Evolutionary conservation across 2,888 invertebrate genomes (phyloP), one percentile per base, ranked within the genome.

Genomic region (Drosophila borealis): DNA sequence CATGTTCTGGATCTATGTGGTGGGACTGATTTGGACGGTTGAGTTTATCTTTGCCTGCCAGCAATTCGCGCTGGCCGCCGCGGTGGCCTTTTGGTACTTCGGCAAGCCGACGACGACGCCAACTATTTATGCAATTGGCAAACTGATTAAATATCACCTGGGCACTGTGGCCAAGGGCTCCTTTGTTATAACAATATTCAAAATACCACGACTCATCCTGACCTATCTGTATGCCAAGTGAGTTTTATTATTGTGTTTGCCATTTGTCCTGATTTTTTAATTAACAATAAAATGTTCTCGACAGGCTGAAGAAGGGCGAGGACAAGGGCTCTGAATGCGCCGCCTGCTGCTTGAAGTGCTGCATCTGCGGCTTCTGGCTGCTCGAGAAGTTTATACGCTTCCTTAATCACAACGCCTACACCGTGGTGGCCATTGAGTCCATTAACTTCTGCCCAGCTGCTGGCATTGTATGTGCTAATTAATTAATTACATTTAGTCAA

Each of bases 121-220:
- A 1, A 92, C 92, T 2, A 57, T 87, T 51, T 92, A 92, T 71
- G 92, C 92, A 3, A 95, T 96, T 81, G 95, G 95, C 54, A 96
- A 96, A 87, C 93, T 97, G 33, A 88, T 96, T 6, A 96, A 96
- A 89, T 99, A 98, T 90, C 98, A 99, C 92, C 93, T 98, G 86
- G 99, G 99, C 13, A 98, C 99, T 0, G 96, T 98, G 4, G 99
- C 98, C 0, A 96, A 98, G 88, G 99, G 99, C 2, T 97, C 98
- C 0, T 95, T 99, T 76, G 93, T 99, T 39, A 98, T 99, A 69
- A 98, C 98, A 0, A 93, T 98, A 53, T 97, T 98, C 89, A 98
- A 98, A 93, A 93, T 99, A 63, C 98, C 98, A 14, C 94, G 99
- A 50, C 94, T 98, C 2, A 95, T 98, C 78, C 93, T 99, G 73